A percentile compares a stretch with the other conserved stretches of the same genome.
Evolutionary conservation across 2,113 vertebrate genomes (phyloP).

Genomic region (Tricholaema leucomelas): DNA sequence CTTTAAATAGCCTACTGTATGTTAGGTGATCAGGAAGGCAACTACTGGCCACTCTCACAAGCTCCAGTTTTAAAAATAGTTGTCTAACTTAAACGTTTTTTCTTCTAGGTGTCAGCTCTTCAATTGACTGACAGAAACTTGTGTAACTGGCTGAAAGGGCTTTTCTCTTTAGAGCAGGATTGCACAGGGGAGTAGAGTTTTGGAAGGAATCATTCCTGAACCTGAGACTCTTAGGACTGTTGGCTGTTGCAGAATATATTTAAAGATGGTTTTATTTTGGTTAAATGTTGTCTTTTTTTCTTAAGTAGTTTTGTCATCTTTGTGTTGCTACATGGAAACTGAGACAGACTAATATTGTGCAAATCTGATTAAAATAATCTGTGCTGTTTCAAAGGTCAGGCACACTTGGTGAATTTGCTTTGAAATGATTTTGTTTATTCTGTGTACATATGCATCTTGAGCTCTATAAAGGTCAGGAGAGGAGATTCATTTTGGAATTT

Average conservation of each 20-base stretch:
- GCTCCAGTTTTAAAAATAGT: not conserved
- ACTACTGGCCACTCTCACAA: not conserved
- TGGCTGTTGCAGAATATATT: not conserved
- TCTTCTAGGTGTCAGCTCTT: not conserved
- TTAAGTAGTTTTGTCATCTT: not conserved
- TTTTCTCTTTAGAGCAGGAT: not conserved
- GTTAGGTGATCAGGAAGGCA: not conserved
- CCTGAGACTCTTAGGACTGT: not conserved
- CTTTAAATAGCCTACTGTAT: not conserved
- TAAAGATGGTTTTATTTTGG: not conserved
- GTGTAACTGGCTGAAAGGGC: not conserved
- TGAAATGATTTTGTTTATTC: constrained; percentile 84
- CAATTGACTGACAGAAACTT: not conserved
- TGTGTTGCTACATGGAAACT: constrained; percentile 44
- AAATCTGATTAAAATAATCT: constrained; percentile 80
- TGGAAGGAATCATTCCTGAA: not conserved
- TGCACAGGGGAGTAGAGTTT: not conserved
- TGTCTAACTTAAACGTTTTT: not conserved
- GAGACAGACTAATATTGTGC: constrained; percentile 69
- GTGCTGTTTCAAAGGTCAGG: constrained; percentile 78
- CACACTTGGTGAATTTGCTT: constrained; percentile 73
- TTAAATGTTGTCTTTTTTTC: not conserved
- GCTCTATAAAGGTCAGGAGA: constrained; percentile 77
- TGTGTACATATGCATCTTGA: constrained; percentile 73
- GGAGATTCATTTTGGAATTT: constrained; percentile 72